Percentiles rank a stretch among this genome's conserved stretches.
phyloP scores from a whole-genome alignment of 2,797 vertebrate genomes.

The Pseudomugil tenellus region DNA sequence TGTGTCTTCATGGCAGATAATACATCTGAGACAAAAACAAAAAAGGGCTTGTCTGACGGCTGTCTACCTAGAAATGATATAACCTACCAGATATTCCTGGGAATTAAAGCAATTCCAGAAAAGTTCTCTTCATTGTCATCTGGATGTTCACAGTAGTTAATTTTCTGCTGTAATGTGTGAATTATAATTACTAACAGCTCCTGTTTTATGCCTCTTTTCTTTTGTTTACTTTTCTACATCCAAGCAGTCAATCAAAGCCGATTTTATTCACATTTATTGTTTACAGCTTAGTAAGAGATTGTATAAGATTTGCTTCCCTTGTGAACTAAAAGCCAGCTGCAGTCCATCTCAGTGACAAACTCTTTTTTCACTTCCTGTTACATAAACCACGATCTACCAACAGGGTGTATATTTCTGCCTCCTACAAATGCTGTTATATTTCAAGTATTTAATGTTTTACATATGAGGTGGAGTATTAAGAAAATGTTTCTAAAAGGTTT shows the following conservation, averaged over 20 bases:
- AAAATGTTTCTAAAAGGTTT: neutral
- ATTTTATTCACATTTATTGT: neutral
- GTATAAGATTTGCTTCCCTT: neutral
- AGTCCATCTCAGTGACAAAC: neutral
- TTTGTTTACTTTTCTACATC: neutral
- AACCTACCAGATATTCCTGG: neutral
- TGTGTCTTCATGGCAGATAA: neutral
- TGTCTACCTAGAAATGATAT: neutral
- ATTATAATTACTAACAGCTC: neutral
- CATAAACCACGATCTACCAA: conserved; percentile 28
- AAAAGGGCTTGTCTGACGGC: neutral
- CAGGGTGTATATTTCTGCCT: conserved; percentile 35
- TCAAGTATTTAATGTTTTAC: conserved; percentile 31
- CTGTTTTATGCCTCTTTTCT: neutral
- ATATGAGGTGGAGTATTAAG: conserved; percentile 15
- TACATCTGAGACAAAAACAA: neutral
- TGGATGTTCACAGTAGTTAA: neutral
- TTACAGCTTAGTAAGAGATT: neutral
- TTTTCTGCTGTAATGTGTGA: neutral
- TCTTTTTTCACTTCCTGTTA: neutral
- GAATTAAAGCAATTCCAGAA: neutral
- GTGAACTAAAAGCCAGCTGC: neutral
- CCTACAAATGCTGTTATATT: conserved; percentile 20
- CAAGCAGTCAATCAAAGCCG: neutral
- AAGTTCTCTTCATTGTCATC: neutral